These are phyloP conservation scores for Tachina fera DNA, from an alignment of 2,888 invertebrate genomes.

Conservation along the genomic window DNA sequence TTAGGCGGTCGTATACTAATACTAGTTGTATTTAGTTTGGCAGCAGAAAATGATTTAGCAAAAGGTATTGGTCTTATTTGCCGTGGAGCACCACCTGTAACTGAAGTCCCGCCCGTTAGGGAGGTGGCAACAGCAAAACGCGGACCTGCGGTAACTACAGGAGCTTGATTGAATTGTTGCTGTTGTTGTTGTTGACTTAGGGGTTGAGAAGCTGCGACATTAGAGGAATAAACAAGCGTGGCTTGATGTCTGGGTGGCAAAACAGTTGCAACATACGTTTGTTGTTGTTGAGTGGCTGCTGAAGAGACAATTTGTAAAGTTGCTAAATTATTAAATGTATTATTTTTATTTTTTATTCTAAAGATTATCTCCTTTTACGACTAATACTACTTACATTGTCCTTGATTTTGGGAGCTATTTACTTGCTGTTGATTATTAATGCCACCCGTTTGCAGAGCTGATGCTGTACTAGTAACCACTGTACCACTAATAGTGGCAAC, in stretches of 20 bases:
- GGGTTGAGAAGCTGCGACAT: constrained; percentile 76
- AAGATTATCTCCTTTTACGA: background rate
- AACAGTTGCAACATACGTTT: constrained; percentile 82
- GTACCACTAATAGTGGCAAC: constrained; percentile 74
- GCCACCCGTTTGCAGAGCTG: constrained; percentile 70
- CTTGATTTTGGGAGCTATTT: constrained; percentile 66
- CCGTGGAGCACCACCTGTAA: constrained; percentile 77
- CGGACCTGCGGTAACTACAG: constrained; percentile 73
- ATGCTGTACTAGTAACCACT: constrained; percentile 73
- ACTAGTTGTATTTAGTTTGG: constrained; percentile 81
- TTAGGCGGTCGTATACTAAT: constrained; percentile 82
- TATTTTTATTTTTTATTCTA: background rate
- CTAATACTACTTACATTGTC: constrained; percentile 73
- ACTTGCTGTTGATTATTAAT: constrained; percentile 69
- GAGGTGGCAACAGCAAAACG: constrained; percentile 81
- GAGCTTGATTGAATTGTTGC: constrained; percentile 80
- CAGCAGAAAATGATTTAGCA: constrained; percentile 79
- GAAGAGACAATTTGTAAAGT: constrained; percentile 76
- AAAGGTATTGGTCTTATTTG: constrained; percentile 82
- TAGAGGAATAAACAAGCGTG: constrained; percentile 82
- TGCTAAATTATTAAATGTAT: constrained; percentile 66
- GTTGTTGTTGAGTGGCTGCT: constrained; percentile 72
- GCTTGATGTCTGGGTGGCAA: constrained; percentile 81
- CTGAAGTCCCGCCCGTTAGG: constrained; percentile 72
- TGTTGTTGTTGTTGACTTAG: constrained; percentile 74